Conservation (phyloP, 1,140 invertebrate genomes). For the Macrostomum lignano region DNA sequence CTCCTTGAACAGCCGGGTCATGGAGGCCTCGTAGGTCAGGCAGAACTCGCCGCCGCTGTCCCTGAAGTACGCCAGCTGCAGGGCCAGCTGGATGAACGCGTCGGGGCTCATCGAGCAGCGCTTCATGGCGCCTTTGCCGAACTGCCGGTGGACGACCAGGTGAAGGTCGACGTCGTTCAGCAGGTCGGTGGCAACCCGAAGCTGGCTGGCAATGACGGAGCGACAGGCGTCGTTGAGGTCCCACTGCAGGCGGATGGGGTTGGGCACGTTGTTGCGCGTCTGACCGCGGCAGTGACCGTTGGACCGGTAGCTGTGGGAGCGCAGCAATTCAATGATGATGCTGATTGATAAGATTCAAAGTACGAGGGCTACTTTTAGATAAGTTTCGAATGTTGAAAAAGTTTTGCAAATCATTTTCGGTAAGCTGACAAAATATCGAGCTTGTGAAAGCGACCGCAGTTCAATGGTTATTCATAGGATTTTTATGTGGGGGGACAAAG, state of each 20-base stretch:
- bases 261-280: neutral
- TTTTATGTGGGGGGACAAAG: no score
- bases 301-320: neutral
- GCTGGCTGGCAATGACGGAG: no score
- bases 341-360: no score
- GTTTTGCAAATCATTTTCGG: no score
- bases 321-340: no score
- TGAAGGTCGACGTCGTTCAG: conserved; percentile 65
- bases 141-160: conserved; percentile 41
- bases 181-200: no score
- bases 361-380: no score
- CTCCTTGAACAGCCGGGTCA: conserved; percentile 79
- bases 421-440: no score
- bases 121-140: conserved; percentile 29
- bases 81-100: conserved; percentile 20
- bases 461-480: no score
- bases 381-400: no score
- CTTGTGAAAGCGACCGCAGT: no score
- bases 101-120: conserved; percentile 25
- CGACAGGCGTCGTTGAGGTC: neutral
- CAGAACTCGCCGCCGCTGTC: conserved; percentile 65
- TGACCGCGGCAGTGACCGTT: neutral
- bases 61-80: conserved; percentile 19
- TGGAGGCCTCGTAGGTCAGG: conserved; percentile 85
- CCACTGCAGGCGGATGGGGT: neutral